phyloP scores from a whole-genome alignment of 2,888 invertebrate species.

The Arctia plantaginis region DNA sequence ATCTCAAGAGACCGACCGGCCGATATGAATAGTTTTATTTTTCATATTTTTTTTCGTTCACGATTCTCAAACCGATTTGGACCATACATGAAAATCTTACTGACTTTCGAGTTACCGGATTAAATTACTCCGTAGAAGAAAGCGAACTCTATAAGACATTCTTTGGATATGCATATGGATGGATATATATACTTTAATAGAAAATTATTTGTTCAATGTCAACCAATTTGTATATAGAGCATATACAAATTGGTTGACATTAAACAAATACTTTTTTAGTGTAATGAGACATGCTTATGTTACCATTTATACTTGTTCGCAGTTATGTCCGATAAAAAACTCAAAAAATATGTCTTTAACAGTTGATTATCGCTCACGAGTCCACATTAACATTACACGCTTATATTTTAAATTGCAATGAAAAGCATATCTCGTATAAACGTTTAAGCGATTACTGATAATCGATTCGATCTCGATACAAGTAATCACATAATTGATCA shows the following conservation, averaged over 20 bases:
- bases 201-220: too few species aligned
- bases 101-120: too few species aligned
- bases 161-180: too few species aligned
- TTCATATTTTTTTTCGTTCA: too few species aligned
- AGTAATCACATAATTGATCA: conserved; percentile 33
- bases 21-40: too few species aligned
- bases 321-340: not conserved
- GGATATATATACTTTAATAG: too few species aligned
- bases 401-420: not conserved
- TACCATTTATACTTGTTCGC: not conserved
- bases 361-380: conserved; percentile 5
- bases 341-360: not conserved
- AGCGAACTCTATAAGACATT: too few species aligned
- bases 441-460: conserved; percentile 14
- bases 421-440: not conserved
- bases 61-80: too few species aligned
- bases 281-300: not conserved
- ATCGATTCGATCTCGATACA: conserved; percentile 31
- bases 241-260: not conserved
- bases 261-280: not conserved
- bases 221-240: too few species aligned
- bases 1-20: too few species aligned
- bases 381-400: conserved; percentile 9
- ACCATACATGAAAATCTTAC: too few species aligned
- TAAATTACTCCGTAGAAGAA: too few species aligned